These are phyloP conservation scores for Malurus cyaneus DNA, from an alignment of 2,113 vertebrate species.

Conservation along the genomic window DNA sequence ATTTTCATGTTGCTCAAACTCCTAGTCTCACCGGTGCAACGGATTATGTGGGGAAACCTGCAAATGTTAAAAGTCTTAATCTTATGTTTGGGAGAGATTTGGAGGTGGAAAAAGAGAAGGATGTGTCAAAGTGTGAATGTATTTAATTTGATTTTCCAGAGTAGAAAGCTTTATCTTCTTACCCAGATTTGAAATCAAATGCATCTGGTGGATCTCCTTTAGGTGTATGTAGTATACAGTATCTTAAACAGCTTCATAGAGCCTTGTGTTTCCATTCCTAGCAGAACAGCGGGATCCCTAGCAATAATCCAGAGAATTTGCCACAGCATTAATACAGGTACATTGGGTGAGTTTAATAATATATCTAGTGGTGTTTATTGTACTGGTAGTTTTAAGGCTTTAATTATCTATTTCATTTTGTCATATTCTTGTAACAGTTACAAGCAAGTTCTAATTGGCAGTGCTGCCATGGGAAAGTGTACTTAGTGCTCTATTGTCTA, in stretches of 20 bases:
- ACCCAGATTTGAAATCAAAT: neutral
- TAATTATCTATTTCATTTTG: neutral
- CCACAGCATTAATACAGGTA: neutral
- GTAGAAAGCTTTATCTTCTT: neutral
- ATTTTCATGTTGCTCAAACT: neutral
- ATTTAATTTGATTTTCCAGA: neutral
- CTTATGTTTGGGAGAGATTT: neutral
- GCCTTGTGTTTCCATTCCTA: neutral
- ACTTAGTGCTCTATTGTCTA: neutral
- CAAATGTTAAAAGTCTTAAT: neutral
- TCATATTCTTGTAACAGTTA: neutral
- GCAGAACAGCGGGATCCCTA: neutral
- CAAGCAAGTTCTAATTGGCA: neutral
- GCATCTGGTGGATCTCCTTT: neutral
- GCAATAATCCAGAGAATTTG: neutral
- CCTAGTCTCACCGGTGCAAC: neutral
- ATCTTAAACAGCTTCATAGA: neutral
- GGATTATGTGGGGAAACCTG: neutral
- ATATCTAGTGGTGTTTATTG: neutral
- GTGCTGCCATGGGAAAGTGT: neutral
- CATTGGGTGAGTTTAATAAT: neutral
- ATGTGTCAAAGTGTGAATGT: neutral
- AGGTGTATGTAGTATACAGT: neutral
- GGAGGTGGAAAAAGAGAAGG: neutral
- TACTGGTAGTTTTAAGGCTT: neutral